Conservation (phyloP, 2,888 invertebrate genomes). For the Phyllotreta cruciferae region DNA sequence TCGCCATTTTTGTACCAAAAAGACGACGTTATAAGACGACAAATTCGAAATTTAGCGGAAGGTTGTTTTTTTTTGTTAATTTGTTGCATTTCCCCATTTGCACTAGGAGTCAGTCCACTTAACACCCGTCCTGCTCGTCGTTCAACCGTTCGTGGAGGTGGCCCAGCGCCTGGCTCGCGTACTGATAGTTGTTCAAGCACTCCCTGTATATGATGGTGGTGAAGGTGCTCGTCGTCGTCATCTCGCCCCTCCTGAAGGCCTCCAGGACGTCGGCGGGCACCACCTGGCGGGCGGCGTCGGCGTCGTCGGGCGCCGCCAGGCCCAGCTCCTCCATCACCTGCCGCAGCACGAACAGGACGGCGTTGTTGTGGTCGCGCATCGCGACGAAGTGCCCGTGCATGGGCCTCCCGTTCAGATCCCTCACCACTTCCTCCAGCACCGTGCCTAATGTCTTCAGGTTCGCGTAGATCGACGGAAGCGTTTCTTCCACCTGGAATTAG, state of each 20-base stretch:
- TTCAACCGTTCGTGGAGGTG: slow-evolving; percentile 46
- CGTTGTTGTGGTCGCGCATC: background rate
- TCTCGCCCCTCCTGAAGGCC: slow-evolving; percentile 1
- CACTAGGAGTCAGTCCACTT: too few species aligned
- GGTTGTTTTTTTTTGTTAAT: too few species aligned
- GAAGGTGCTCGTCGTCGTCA: slow-evolving; percentile 61
- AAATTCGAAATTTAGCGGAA: too few species aligned
- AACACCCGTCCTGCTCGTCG: slow-evolving; percentile 9
- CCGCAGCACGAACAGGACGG: background rate
- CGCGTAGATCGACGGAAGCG: slow-evolving; percentile 69
- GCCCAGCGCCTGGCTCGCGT: slow-evolving; percentile 63
- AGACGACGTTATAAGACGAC: too few species aligned
- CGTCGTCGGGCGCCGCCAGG: background rate
- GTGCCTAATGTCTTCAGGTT: slow-evolving; percentile 76
- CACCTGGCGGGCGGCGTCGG: background rate
- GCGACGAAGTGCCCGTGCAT: background rate
- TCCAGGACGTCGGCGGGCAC: background rate
- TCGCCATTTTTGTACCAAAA: too few species aligned
- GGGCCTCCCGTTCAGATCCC: slow-evolving; percentile 64
- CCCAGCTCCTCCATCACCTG: slow-evolving; percentile 6
- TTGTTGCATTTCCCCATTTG: too few species aligned
- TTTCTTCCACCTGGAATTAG: slow-evolving; percentile 61
- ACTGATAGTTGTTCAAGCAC: slow-evolving; percentile 68
- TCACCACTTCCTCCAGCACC: slow-evolving; percentile 70
- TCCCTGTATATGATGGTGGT: slow-evolving; percentile 71